Percentiles rank a stretch among this genome's conserved stretches.
phyloP scores from a whole-genome alignment of 2,113 vertebrate genomes.

The Loxodonta africana region DNA sequence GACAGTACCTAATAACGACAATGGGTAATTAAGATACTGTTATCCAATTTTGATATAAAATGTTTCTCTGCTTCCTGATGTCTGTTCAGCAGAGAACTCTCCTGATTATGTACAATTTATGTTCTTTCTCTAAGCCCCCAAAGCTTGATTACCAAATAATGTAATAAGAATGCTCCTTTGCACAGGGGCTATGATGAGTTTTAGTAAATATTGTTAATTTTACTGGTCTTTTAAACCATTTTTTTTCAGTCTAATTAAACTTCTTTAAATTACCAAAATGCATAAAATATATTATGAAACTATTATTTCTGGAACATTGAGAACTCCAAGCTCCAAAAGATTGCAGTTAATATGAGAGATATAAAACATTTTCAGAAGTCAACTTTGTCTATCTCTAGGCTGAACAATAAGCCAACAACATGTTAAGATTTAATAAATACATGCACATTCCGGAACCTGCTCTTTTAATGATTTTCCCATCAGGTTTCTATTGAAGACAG shows the following conservation, averaged over 20 bases:
- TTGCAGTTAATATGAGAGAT: not conserved
- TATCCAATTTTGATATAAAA: not conserved
- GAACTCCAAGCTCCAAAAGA: constrained; percentile 8
- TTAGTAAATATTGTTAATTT: constrained; percentile 23
- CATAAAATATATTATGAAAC: not conserved
- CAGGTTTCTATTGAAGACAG: not conserved
- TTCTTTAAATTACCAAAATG: not conserved
- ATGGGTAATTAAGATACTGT: not conserved
- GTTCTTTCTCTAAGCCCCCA: not conserved
- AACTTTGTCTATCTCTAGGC: not conserved
- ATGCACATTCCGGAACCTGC: not conserved
- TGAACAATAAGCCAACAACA: not conserved
- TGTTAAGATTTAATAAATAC: not conserved
- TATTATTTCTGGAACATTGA: constrained; percentile 1
- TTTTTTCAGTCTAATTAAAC: constrained; percentile 15
- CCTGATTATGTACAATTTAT: not conserved
- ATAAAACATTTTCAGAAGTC: not conserved
- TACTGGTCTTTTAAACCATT: constrained; percentile 2
- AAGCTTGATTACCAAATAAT: not conserved
- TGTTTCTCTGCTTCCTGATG: constrained; percentile 22
- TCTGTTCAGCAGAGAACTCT: not conserved
- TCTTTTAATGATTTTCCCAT: not conserved
- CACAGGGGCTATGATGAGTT: not conserved
- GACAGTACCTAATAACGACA: too few relatives aligned
- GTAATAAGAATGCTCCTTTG: constrained; percentile 14